Base-by-base conservation (phyloP, 2,797 vertebrate genomes). In the Enteromius paludinosus region DNA sequence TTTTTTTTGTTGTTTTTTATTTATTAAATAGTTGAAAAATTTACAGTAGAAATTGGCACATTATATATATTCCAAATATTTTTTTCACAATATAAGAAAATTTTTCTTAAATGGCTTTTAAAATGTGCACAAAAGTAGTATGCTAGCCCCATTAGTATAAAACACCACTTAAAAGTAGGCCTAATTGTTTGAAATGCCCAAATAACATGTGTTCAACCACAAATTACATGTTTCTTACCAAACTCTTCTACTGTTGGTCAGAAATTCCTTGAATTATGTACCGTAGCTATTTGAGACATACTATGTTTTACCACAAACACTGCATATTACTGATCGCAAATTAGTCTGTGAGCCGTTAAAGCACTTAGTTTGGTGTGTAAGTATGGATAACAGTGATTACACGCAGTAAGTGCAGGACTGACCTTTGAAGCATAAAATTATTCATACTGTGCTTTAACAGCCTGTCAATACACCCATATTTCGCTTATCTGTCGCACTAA, bases 401-500 rank as follows among this genome's bases (percentile, higher is more conserved):
- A 12, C 17, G 1, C 23, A 75, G 17, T 69, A 3, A 38, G 1
- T 33, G 2, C n/a, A 33, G 30, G 8, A 18, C 35, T 69, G 47
- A 77, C 45, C 45, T 69, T 84, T 69, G 33, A 78, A 83, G 20
- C 62, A 49, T 47, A n/a, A 70, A 77, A 47, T 47, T 17, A 47
- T 76, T 83, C 28, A 59, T 76, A 35, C 47, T 43, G 41, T 5
- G 47, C 25, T 56, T 75, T 66, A 69, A 76, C 35, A 35, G 35
- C 73, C 64, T 75, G 62, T n/a, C 18, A 28, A 3, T 17, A 43
- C 38, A 49, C 35, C 23, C 64, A 41, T 47, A 74, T 9, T 20
- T 47, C 38, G 45, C 20, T 77, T 79, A 88, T 84, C 75, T 74
- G 62, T 65, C 52, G n/a, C 12, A 7, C 23, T 65, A 54, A 30